Evolutionary conservation across 2,797 vertebrate genomes (phyloP), one percentile per base, ranked within the genome.

Genomic region (Galago senegalensis): DNA sequence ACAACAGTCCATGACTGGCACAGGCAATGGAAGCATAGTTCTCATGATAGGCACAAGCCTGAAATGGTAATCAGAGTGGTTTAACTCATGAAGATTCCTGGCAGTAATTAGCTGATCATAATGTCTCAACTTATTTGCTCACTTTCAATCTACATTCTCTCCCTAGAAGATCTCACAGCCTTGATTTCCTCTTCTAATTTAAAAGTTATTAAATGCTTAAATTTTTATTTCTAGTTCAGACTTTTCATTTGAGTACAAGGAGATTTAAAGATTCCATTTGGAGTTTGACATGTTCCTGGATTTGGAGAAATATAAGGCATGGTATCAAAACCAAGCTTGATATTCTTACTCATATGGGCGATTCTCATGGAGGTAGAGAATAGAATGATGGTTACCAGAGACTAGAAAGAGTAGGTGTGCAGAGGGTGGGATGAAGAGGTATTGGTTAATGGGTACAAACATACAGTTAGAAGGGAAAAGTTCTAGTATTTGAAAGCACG

Each of bases 181-280:
- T 93, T 31, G 65, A 86, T 72, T 73, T 89, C 3, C 46, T 73
- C 14, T 87, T 89, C 67, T 83, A 94, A 29, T 77, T 49, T 49
- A 49, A 49, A 13, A 49, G 49, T 49, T 49, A 49, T 49, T 49
- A 49, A 93, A 89, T 18, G 61, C 49, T 91, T 77, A 88, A 49
- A 34, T 83, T 58, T 95, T 14, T 29, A 73, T 67, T 82, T 93
- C 29, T 21, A 93, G 75, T 49, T 86, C 82, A 79, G 58, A 75
- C 16, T 60, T 93, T 67, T 76, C 75, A 81, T 40, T 75, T 95
- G 25, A 90, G 7, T 40, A 79, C 49, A 7, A 81, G 27, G 40
- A 95, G 60, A 84, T 65, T 79, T 83, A 94, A 93, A 72, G 72
- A 21, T 56, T 56, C 46, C 25, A 79, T 23, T 79, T 5, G n/a